Percentiles rank a stretch among this genome's conserved stretches.
Conservation (phyloP, 2,888 invertebrate species). For the Exocentrus adspersus region DNA sequence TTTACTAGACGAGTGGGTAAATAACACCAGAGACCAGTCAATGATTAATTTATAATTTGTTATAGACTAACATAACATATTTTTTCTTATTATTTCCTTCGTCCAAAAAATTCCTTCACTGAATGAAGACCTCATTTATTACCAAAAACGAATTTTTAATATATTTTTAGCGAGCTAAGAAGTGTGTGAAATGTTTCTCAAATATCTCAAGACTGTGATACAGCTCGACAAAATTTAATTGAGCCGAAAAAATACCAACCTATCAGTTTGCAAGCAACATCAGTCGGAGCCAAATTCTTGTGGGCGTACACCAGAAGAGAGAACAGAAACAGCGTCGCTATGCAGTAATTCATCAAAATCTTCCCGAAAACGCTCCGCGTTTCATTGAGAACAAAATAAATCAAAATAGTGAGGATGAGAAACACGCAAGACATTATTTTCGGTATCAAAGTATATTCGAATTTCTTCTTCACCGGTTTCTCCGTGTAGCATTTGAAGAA, state of each 20-base stretch:
- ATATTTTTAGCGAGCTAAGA: no score
- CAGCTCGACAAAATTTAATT: no score
- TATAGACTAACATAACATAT: background rate
- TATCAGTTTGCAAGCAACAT: constrained; percentile 39
- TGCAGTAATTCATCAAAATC: constrained; percentile 51
- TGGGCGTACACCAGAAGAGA: constrained; percentile 42
- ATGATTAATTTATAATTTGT: background rate
- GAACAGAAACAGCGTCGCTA: constrained; percentile 42
- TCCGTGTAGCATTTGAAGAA: constrained; percentile 40
- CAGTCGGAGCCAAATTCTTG: constrained; percentile 13
- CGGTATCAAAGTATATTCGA: constrained; percentile 44
- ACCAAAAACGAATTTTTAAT: no score
- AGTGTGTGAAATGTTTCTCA: no score
- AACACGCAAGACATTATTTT: constrained; percentile 51
- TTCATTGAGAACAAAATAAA: constrained; percentile 49
- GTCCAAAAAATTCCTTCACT: background rate
- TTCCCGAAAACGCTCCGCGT: constrained; percentile 51
- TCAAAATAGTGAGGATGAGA: constrained; percentile 42
- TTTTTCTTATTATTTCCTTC: background rate
- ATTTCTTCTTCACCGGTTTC: constrained; percentile 36
- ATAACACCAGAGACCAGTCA: background rate
- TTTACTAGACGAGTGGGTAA: background rate
- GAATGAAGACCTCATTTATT: no score
- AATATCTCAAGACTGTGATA: no score
- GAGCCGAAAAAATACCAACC: no score